Conservation (phyloP, 2,888 invertebrate species). For the Megamerina dolium region DNA sequence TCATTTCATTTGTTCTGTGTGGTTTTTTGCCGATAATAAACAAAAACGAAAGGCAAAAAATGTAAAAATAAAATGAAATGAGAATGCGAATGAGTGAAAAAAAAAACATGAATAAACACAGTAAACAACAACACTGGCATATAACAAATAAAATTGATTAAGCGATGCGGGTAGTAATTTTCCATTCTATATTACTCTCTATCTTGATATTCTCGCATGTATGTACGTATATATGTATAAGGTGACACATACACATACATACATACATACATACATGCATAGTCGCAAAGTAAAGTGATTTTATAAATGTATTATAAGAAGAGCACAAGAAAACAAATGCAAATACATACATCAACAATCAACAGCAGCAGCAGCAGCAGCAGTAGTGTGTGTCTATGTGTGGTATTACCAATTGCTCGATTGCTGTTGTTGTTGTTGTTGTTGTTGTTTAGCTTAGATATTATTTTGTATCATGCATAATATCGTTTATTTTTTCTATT, state of each 20-base stretch:
- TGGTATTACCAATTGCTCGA: no score
- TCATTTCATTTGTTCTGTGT: neutral
- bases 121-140: conserved; percentile 5
- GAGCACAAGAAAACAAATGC: no score
- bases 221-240: conserved; percentile 7
- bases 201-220: neutral
- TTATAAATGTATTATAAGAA: neutral
- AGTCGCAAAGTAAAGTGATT: no score
- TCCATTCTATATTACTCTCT: conserved; percentile 11
- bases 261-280: conserved; percentile 5
- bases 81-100: neutral
- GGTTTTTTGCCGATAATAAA: neutral
- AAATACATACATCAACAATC: no score
- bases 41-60: neutral
- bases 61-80: no score
- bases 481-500: no score
- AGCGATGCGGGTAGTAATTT: conserved; percentile 17
- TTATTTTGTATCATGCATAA: no score
- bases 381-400: no score
- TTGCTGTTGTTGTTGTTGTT: no score
- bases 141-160: conserved; percentile 14
- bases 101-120: conserved; percentile 2
- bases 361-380: no score
- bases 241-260: conserved; percentile 7
- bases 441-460: no score